Evolutionary conservation across 30 jellyfish, hydroid and myxozoan genomes (phyloP), one percentile per base, ranked within the genome.

Genomic region (Aurelia aurita complex sp. Pacific): DNA sequence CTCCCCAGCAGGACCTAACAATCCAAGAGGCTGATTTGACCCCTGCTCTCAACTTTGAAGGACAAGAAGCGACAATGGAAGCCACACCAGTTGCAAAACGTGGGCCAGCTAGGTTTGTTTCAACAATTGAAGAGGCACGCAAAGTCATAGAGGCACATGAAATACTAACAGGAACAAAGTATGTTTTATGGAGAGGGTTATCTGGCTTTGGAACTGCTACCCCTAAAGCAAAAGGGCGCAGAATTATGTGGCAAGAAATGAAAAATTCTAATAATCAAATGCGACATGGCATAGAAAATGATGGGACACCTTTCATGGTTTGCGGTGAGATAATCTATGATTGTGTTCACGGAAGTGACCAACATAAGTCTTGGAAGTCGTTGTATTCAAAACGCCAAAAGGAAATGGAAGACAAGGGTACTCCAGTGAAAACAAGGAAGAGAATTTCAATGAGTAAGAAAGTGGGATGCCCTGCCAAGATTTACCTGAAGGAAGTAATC

Each of bases 391-490:
- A 79, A 55, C 77, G 89, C 50, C 54, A 55, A 35, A 79, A 51
- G 67, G 89, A 79, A 13, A 70, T 55, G 64, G 89, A 79, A 43
- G 89, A 79, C 23, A 79, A 64, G 9, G 89, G 89, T 4, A 64
- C 89, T 23, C 89, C 89, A 2, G 51, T 79, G 40, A 79, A 79
- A 43, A 62, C 89, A 64, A 79, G 89, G 67, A 79, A 79, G 62
- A 79, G 89, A 34, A 64, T 79, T 16, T 52, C 89, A 16, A 32
- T 50, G 14, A 79, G 89, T 64, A 79, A 79, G 42, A 79, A 79
- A 53, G 89, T 79, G 43, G 89, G 89, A 62, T 79, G 89, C 38
- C 89, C 89, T 12, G 89, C 89, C 19, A 79, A 79, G 62, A 79
- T 79, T 7, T 79, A 79, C 60, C 35, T 79, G 80, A 79, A 79